Conservation (phyloP, 2,113 vertebrate genomes). For the Triplophysa dalaica region DNA sequence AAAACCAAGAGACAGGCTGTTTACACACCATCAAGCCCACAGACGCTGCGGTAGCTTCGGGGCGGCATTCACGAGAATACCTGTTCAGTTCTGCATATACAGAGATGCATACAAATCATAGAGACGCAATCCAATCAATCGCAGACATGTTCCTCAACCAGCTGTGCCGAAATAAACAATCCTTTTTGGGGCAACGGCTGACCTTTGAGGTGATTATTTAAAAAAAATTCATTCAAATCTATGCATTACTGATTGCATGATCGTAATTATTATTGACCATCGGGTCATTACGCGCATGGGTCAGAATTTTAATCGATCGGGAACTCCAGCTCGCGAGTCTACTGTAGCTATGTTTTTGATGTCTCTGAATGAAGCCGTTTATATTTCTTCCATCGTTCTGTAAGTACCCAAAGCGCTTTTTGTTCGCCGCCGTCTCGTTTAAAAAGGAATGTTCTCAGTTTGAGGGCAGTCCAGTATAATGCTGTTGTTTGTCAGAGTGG, state of each 20-base stretch:
- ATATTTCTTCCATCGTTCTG: conserved; percentile 12
- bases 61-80: conserved; percentile 20
- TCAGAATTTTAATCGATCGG: not conserved
- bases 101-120: not conserved
- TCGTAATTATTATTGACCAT: conserved; percentile 22
- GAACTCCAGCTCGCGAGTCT: not conserved
- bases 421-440: conserved; percentile 24
- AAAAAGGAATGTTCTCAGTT: conserved; percentile 35
- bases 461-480: conserved; percentile 24
- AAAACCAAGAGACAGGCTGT: conserved; percentile 40
- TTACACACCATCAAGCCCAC: conserved; percentile 44
- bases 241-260: not conserved
- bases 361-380: not conserved
- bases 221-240: conserved; percentile 17
- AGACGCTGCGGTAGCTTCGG: conserved; percentile 13
- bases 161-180: conserved; percentile 8
- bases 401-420: not conserved
- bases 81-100: not conserved
- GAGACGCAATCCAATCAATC: conserved; percentile 30
- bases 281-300: not conserved
- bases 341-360: not conserved
- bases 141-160: not conserved
- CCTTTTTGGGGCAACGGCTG: not conserved
- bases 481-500: conserved; percentile 33
- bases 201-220: conserved; percentile 40